Conservation (phyloP, 2,888 invertebrate genomes). For the Galeruca laticollis region DNA sequence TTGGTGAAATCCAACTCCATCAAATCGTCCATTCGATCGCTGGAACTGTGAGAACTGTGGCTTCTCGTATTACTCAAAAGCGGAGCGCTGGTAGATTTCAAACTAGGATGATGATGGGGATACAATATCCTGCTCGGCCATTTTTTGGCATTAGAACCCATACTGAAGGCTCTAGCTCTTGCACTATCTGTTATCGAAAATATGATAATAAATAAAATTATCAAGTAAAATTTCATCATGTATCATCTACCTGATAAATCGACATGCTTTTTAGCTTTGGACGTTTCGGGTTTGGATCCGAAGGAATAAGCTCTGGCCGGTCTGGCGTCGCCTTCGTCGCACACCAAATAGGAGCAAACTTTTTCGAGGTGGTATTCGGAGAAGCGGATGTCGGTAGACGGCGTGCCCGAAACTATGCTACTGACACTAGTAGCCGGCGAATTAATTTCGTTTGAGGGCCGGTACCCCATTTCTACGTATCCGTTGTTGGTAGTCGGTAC, state of each 20-base stretch:
- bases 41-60: slow-evolving; percentile 67
- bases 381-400: slow-evolving; percentile 82
- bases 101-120: slow-evolving; percentile 56
- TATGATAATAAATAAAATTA: neutral
- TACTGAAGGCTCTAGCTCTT: slow-evolving; percentile 81
- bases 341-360: slow-evolving; percentile 79
- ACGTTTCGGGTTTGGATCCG: slow-evolving; percentile 80
- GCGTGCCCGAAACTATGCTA: slow-evolving; percentile 83
- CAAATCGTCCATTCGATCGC: slow-evolving; percentile 78
- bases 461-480: slow-evolving; percentile 74
- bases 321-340: slow-evolving; percentile 69
- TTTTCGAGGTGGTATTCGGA: slow-evolving; percentile 86
- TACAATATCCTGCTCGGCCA: slow-evolving; percentile 58
- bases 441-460: slow-evolving; percentile 62
- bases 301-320: slow-evolving; percentile 88
- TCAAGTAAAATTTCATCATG: slow-evolving; percentile 54
- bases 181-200: slow-evolving; percentile 64
- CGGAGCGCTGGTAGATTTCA: slow-evolving; percentile 79
- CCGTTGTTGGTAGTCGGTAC: slow-evolving; percentile 69
- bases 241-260: slow-evolving; percentile 62
- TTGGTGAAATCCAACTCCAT: slow-evolving; percentile 84
- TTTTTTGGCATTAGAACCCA: slow-evolving; percentile 77
- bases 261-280: slow-evolving; percentile 49
- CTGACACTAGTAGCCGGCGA: slow-evolving; percentile 78
- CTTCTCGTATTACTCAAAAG: slow-evolving; percentile 66